phyloP scores from a whole-genome alignment of 2,797 vertebrate species.

The Gallirallus australis region DNA sequence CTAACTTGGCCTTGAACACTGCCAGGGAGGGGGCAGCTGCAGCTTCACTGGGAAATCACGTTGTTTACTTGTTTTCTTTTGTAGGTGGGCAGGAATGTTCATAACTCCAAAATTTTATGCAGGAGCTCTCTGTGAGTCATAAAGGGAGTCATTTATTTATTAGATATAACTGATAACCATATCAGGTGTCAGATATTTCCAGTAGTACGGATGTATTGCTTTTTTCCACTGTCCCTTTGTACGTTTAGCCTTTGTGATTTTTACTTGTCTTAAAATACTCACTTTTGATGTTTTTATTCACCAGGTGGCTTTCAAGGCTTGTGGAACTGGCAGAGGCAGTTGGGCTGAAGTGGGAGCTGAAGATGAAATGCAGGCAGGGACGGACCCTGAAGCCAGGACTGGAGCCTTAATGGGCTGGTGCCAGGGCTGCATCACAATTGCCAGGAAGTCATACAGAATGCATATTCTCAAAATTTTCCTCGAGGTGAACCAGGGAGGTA shows the following conservation, averaged over 20 bases:
- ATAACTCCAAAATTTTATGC: background rate
- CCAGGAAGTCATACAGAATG: rapidly evolving
- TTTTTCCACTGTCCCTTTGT: background rate
- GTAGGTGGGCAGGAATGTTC: background rate
- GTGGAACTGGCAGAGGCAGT: background rate
- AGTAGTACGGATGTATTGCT: background rate
- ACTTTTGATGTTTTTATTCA: slow-evolving; percentile 27
- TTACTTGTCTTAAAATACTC: background rate
- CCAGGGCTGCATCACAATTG: background rate
- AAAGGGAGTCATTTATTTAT: background rate
- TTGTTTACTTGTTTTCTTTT: background rate
- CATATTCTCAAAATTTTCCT: background rate
- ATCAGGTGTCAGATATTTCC: background rate
- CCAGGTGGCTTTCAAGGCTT: slow-evolving; percentile 27
- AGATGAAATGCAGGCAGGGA: background rate
- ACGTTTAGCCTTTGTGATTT: background rate
- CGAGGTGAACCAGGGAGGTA: background rate
- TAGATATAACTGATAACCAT: background rate
- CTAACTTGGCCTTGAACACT: too few relatives aligned
- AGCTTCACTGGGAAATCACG: background rate
- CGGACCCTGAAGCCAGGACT: background rate
- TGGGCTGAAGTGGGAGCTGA: background rate
- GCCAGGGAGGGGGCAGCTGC: too few relatives aligned
- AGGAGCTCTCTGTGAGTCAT: background rate
- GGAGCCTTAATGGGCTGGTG: background rate